Base-by-base conservation (phyloP, 2,888 invertebrate species). In the Phengaris alcon region DNA sequence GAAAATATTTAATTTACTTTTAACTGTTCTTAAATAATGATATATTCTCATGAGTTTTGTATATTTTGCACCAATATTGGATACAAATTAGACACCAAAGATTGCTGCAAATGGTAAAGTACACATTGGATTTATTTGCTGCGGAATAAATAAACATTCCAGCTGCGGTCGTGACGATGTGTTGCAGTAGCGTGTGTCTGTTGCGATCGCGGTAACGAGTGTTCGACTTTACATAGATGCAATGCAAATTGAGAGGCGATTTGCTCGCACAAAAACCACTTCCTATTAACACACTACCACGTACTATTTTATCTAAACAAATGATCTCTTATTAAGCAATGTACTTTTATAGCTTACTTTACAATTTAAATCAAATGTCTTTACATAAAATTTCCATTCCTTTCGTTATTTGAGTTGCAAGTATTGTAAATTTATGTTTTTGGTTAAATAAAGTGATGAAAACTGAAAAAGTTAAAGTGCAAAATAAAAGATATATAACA, bases 161-260 rank as follows among this genome's bases (percentile, higher is more conserved):
- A 80, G 74, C 70, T 55, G 80, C 77, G 82, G 86, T 88, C 88
- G 87, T 89, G 88, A 87, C 87, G 85, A 86, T 87, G 85, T 83
- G 82, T 81, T 78, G 82, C 80, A 78, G 79, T 74, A 74, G 78
- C 81, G 79, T 83, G 85, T 83, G 84, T 84, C 80, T 80, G 88
- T 88, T 59, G 55, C 75, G 75, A 75, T 70, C 75, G 69, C 87
- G 90, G 87, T 85, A 81, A 80, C 83, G 84, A 87, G 86, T 86
- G 86, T 86, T 87, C 85, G 87, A 70, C 85, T 87, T 87, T 88
- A 88, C 88, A 88, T 86, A 88, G 87, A 88, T 89, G 84, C 85
- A 85, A 90, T 90, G 89, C 88, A 89, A 91, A 90, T 90, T 85
- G 86, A 86, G 86, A 85, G 85, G 85, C 85, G 87, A 88, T 88